A percentile compares a stretch with the other conserved stretches of the same genome.
Evolutionary conservation across 2,113 vertebrate species (phyloP).

Genomic region (Odontesthes bonariensis): DNA sequence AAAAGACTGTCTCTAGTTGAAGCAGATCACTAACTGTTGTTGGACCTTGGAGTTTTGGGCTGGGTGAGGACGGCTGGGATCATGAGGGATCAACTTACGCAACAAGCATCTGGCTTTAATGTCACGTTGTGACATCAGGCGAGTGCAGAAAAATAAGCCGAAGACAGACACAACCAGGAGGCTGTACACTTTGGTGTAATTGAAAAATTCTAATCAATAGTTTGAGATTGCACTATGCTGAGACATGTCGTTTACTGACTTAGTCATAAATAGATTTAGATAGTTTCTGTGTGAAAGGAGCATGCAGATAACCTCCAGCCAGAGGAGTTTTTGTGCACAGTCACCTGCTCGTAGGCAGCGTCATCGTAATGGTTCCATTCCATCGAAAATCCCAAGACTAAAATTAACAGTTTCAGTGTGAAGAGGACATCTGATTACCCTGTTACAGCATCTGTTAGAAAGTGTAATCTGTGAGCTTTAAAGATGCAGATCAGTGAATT

Average conservation of each 20-base stretch:
- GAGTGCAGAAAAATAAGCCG: background rate
- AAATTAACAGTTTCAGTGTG: background rate
- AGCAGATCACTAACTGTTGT: conserved; percentile 47
- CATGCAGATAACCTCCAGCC: background rate
- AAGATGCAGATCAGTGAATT: no score
- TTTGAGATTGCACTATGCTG: background rate
- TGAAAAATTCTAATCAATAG: background rate
- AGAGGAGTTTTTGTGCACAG: background rate
- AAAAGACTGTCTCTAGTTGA: conserved; percentile 19
- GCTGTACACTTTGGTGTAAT: background rate
- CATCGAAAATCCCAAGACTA: background rate
- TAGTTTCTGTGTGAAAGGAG: background rate
- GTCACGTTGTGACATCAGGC: conserved; percentile 65
- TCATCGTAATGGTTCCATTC: background rate
- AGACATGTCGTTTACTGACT: background rate
- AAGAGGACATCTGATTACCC: background rate
- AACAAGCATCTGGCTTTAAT: conserved; percentile 53
- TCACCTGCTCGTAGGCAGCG: background rate
- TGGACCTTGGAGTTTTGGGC: conserved; percentile 79
- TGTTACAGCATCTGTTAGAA: no score
- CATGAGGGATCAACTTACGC: conserved; percentile 40
- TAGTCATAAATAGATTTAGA: background rate
- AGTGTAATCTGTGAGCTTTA: no score
- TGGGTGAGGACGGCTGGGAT: background rate
- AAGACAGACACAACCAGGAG: background rate